phyloP scores from a whole-genome alignment of 2,888 invertebrate genomes.

The Drosophila robusta region DNA sequence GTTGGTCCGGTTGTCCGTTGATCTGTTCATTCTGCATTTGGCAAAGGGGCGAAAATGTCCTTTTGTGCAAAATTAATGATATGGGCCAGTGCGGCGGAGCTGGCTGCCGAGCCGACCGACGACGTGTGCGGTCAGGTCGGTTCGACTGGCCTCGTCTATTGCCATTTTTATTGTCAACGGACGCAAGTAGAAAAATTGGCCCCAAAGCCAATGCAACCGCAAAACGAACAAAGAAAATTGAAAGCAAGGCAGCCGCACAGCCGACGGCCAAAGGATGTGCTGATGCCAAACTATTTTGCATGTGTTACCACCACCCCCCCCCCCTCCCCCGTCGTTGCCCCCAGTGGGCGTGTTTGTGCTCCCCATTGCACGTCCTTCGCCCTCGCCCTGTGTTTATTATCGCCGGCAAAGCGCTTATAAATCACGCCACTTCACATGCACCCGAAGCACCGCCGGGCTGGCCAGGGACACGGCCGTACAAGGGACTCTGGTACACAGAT shows the following conservation, averaged over 20 bases:
- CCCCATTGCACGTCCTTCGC: conserved; percentile 4
- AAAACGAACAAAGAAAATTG: conserved; percentile 75
- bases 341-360: conserved; percentile 34
- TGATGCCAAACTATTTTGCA: conserved; percentile 69
- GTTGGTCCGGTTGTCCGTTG: conserved; percentile 51
- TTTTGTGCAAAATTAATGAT: conserved; percentile 77
- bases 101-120: conserved; percentile 15
- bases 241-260: conserved; percentile 40
- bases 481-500: conserved; percentile 40
- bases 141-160: conserved; percentile 63
- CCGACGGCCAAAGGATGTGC: conserved; percentile 24
- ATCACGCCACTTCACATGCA: conserved; percentile 74
- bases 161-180: conserved; percentile 75
- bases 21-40: conserved; percentile 61
- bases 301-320: conserved; percentile 38
- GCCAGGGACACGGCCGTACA: conserved; percentile 3
- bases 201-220: conserved; percentile 56
- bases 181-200: conserved; percentile 61
- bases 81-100: conserved; percentile 37
- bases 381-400: conserved; percentile 62
- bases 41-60: conserved; percentile 59
- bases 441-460: conserved; percentile 7
- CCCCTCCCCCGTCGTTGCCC: not conserved
- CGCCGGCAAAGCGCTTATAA: conserved; percentile 75
- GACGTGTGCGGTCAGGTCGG: conserved; percentile 44